Base-by-base conservation (phyloP, 2,113 vertebrate genomes). In the Australoheros scitulus region DNA sequence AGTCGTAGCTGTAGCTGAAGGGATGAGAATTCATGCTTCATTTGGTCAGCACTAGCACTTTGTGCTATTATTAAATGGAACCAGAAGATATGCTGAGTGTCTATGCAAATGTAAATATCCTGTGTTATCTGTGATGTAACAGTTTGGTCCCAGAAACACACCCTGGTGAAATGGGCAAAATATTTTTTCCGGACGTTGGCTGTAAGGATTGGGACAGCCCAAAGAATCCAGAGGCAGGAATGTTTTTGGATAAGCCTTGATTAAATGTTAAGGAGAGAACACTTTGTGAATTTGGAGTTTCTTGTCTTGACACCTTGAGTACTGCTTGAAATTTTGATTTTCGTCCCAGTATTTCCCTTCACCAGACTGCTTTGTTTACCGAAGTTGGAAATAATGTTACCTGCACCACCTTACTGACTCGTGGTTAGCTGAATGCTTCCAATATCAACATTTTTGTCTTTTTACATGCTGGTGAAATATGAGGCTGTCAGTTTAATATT, bases 31-130 rank as follows among this genome's bases (percentile, higher is more conserved):
- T 59, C 4, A 15, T 59, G 17, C n/a, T 38, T 63, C 1, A 1
- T 59, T 56, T 43, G 15, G 15, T 4, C 14, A 14, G 7, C 34
- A 20, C 20, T 11, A 6, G 26, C 7, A 10, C 34, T 4, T 3
- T 6, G 2, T 74, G 65, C 38, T n/a, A 15, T 58, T 50, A 36
- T 81, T 20, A 50, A 55, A 43, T 47, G 7, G 56, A 76, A 36
- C n/a, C 26, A 60, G 38, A 65, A 56, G 55, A 56, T 77, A 65
- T 52, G 0, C 0, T 14, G 24, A 81, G 81, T 24, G 75, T 86
- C 87, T 87, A 77, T 86, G 87, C 90, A 91, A 87, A 83, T n/a
- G 11, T 64, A 17, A 68, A 75, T 22, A 20, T 61, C 47, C 34
- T 32, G 15, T 0, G n/a, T n/a, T 17, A 20, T 26, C 26, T n/a